Conservation (phyloP, 2,113 vertebrate species). For the Psilopogon haemacephalus region DNA sequence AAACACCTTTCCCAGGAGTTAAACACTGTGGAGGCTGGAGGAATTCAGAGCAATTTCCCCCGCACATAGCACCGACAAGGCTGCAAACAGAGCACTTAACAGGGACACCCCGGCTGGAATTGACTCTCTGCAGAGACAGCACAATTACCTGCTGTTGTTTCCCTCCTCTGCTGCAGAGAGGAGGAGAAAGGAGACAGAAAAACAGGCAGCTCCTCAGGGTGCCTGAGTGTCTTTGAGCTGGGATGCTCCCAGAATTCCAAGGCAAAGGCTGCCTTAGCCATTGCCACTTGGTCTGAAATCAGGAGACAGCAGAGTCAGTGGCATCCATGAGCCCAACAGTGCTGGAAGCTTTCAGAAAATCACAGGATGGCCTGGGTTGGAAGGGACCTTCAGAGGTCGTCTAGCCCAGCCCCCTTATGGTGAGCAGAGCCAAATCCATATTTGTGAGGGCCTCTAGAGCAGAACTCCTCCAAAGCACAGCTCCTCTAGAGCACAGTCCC, state of each 20-base stretch:
- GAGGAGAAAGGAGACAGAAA: neutral
- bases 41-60: neutral
- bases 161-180: neutral
- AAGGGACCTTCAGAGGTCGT: too few relatives aligned
- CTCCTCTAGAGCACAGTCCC: too few relatives aligned
- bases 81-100: neutral
- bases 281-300: neutral
- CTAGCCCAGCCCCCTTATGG: too few relatives aligned
- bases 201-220: neutral
- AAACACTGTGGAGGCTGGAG: neutral
- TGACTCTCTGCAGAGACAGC: neutral
- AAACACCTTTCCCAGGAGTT: neutral
- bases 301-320: fast-evolving
- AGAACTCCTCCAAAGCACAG: too few relatives aligned
- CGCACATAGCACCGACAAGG: neutral
- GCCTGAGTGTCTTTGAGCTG: neutral
- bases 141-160: neutral
- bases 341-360: neutral
- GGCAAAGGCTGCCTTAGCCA: neutral
- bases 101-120: slow-evolving; percentile 5
- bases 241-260: neutral
- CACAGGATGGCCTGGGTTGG: too few relatives aligned
- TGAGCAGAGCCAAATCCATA: fast-evolving
- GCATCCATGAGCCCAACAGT: fast-evolving
- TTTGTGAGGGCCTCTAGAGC: neutral